Evolutionary conservation across 1,140 invertebrate genomes (phyloP).

Genomic region (Drosophila trapezifrons): DNA sequence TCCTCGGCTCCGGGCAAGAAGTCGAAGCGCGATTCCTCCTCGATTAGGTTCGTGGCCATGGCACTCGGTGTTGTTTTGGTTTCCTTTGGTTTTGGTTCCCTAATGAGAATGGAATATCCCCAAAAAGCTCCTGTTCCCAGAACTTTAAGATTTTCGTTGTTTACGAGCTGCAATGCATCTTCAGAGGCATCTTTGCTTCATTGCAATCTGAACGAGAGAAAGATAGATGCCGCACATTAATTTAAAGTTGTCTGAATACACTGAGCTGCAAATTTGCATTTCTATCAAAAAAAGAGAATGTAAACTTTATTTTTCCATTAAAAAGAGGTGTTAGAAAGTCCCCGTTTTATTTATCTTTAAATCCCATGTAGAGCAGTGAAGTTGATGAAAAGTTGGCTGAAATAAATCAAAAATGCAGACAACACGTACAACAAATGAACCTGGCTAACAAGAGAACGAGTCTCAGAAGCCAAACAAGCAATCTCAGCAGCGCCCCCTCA

Average conservation of each 20-base stretch:
- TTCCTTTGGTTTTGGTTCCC: constrained; percentile 9
- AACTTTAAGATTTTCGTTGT: not conserved
- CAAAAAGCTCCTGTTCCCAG: not conserved
- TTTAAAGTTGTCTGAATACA: constrained; percentile 4
- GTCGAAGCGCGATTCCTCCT: constrained; percentile 48
- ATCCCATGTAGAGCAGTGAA: not conserved
- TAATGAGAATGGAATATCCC: constrained; percentile 23
- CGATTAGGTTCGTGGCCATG: constrained; percentile 58
- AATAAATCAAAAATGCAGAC: constrained; percentile 6
- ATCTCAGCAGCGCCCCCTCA: constrained; percentile 4
- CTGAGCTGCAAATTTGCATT: not conserved
- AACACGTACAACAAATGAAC: constrained; percentile 8
- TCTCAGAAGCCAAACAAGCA: constrained; percentile 10
- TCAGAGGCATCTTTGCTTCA: constrained; percentile 7
- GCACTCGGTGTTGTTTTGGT: not conserved
- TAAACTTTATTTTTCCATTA: too few species aligned
- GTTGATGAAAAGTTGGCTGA: constrained; percentile 4
- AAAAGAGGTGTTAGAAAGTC: too few species aligned
- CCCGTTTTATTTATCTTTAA: not conserved
- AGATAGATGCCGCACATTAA: constrained; percentile 7
- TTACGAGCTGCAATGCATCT: constrained; percentile 40
- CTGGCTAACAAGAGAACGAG: not conserved
- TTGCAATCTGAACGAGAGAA: constrained; percentile 14
- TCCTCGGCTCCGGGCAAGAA: constrained; percentile 68
- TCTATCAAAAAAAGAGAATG: too few species aligned